A percentile compares a stretch with the other conserved stretches of the same genome.
Conservation (phyloP, 2,113 vertebrate species). For the Empidonax alnorum region DNA sequence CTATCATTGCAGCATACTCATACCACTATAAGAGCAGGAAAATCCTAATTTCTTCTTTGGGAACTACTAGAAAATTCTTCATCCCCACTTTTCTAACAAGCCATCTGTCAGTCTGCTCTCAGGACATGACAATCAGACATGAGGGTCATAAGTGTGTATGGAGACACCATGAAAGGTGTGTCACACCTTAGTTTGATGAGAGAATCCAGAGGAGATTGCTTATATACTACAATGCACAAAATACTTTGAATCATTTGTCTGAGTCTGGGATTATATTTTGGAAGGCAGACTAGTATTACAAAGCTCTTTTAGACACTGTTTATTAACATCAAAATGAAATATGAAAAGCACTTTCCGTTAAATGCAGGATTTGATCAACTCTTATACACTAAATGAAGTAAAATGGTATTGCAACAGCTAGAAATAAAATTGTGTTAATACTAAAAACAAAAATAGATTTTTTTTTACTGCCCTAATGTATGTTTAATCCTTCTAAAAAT, state of each 20-base stretch:
- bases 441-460: background rate
- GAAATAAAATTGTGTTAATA: background rate
- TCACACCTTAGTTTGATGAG: background rate
- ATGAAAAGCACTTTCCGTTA: constrained; percentile 37
- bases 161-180: background rate
- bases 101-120: background rate
- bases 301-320: constrained; percentile 36
- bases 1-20: rapidly evolving
- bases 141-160: background rate
- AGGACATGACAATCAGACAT: background rate
- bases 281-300: background rate
- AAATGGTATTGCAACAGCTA: background rate
- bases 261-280: background rate
- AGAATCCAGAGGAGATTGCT: background rate
- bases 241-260: constrained; percentile 36
- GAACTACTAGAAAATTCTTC: background rate
- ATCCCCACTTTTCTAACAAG: background rate
- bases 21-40: background rate
- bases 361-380: constrained; percentile 2
- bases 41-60: background rate
- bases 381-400: background rate
- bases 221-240: background rate
- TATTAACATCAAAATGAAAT: constrained; percentile 53
- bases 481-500: background rate
- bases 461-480: background rate